Evolutionary conservation across 1,140 invertebrate genomes (phyloP).

Genomic region (Leptopilina clavipes): DNA sequence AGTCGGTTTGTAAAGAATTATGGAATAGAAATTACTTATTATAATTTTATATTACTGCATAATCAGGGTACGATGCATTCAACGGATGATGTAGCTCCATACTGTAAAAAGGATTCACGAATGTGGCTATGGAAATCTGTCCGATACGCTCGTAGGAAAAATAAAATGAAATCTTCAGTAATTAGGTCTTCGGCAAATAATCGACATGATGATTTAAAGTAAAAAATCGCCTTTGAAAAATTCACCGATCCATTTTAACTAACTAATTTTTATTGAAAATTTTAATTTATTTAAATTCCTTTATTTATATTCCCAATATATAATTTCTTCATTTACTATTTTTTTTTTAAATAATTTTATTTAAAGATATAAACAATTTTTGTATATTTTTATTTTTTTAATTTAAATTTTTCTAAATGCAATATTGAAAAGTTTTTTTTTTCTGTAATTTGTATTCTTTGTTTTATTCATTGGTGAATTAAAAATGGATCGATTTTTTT

Average conservation of each 20-base stretch:
- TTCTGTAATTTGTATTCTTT: no score
- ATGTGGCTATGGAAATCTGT: constrained; percentile 80
- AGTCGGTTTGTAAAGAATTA: no score
- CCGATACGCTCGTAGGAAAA: constrained; percentile 56
- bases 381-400: no score
- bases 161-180: constrained; percentile 34
- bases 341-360: not conserved
- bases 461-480: no score
- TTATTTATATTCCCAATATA: not conserved
- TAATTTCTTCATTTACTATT: not conserved
- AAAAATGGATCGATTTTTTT: no score
- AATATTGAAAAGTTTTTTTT: no score
- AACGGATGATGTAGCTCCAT: constrained; percentile 71
- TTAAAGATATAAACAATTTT: no score
- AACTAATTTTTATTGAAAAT: not conserved
- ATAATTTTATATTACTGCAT: constrained; percentile 34
- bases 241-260: not conserved
- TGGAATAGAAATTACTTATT: not conserved
- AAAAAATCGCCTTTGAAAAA: not conserved
- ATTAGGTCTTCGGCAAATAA: not conserved
- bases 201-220: not conserved
- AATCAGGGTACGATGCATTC: constrained; percentile 69
- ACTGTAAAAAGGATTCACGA: constrained; percentile 81
- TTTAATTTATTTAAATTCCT: not conserved
- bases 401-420: no score